Base-by-base conservation (phyloP, 1,140 invertebrate species). In the Agrypnia vestita region DNA sequence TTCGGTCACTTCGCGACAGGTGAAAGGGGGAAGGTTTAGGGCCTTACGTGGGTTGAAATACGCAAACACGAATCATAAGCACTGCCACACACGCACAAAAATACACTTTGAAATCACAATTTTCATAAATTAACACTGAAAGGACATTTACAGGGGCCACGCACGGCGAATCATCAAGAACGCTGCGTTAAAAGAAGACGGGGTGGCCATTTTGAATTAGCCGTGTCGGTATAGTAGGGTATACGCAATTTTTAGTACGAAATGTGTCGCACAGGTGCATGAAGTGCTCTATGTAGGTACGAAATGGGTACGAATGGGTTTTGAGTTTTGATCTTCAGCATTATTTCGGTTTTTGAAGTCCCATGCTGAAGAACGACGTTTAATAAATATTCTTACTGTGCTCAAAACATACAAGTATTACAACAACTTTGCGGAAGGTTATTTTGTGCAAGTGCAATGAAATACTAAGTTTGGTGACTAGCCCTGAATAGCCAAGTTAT, bases 141-240 rank as follows among this genome's bases (percentile, higher is more conserved):
- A 4, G 17, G 4, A n/a, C 19, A 25, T 35, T 51, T 53, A n/a
- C 21, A 9, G 46, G 47, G 69, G 69, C 49, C 69, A 73, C 69
- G 69, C 69, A 73, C 69, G 69, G 49, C 51, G 69, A 35, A 10
- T 12, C 9, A 55, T 55, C 47, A 55, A n/a, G 51, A 35, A 73
- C 47, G 49, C 69, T 72, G 69, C 69, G 15, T 8, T 72, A 49
- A 19, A 13, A 12, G 69, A 25, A 72, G 17, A 53, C 69, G n/a
- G 49, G 25, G 64, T 25, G 69, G 69, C 69, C 69, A 72, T 72
- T 72, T 72, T 72, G 69, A 19, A 72, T 21, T 10, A 15, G 69
- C 21, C 4, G 21, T 53, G 69, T 72, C 69, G 69, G 69, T 72
- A 72, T 51, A n/a, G 69, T 51, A 72, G 69, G 21, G 11, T 47